A percentile compares a stretch with the other conserved stretches of the same genome.
phyloP scores from a whole-genome alignment of 2,888 invertebrate species.

The Nephrotoma guestfalica region DNA sequence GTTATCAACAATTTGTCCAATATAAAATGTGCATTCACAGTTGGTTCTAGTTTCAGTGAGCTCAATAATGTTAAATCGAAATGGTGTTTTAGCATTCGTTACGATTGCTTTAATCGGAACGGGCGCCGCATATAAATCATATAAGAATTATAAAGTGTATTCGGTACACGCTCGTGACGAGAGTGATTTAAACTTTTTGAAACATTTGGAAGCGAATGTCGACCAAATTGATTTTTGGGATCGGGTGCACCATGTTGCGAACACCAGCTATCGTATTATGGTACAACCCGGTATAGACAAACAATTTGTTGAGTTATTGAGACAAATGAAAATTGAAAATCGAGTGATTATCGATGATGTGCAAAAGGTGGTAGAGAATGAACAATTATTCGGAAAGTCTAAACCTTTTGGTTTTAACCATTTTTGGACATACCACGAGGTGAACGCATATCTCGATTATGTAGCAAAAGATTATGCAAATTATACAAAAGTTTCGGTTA shows the following conservation, averaged over 20 bases:
- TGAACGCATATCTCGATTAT: neutral
- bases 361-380: neutral
- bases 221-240: neutral
- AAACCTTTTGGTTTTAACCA: neutral
- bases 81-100: neutral
- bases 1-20: neutral
- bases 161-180: neutral
- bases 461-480: neutral
- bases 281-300: neutral
- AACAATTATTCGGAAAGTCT: neutral
- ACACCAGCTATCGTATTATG: neutral
- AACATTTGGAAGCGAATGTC: neutral
- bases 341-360: neutral
- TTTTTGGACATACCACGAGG: neutral
- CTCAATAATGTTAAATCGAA: neutral
- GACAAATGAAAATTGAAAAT: neutral
- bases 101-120: neutral
- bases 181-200: neutral
- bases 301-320: neutral
- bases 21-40: neutral
- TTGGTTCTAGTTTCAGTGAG: neutral
- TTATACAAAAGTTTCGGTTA: neutral
- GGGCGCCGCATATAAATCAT: neutral
- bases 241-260: neutral
- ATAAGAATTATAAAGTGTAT: neutral